phyloP scores from a whole-genome alignment of 2,888 invertebrate genomes.

The Xestia rhomboidea region DNA sequence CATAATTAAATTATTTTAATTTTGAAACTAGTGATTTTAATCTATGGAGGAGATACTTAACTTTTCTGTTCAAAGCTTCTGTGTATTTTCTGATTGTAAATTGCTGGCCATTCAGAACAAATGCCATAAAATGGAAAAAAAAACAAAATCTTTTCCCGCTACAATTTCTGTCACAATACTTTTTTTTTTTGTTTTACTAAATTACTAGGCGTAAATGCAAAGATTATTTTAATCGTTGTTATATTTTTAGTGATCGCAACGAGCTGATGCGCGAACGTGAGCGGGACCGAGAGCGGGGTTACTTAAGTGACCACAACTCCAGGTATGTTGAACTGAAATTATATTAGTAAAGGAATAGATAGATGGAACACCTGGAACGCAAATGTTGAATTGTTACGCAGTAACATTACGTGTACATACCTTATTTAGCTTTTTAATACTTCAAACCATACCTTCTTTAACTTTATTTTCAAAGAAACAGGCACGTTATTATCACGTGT shows the following conservation, averaged over 20 bases:
- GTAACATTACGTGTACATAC: background rate
- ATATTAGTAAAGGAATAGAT: background rate
- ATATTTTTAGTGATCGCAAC: slow-evolving; percentile 93
- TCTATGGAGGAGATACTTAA: background rate
- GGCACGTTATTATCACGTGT: background rate
- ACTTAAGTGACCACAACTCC: slow-evolving; percentile 95
- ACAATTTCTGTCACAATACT: background rate
- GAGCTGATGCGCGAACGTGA: slow-evolving; percentile 95
- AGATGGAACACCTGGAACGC: background rate
- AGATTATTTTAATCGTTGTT: background rate
- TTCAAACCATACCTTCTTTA: background rate
- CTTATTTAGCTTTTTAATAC: background rate
- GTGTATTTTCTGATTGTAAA: background rate
- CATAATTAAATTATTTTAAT: background rate
- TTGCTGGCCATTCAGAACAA: slow-evolving; percentile 6
- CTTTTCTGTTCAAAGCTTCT: background rate
- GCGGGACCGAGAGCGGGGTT: slow-evolving; percentile 91
- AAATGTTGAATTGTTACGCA: background rate
- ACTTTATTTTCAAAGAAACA: background rate
- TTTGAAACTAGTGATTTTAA: background rate
- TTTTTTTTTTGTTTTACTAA: background rate
- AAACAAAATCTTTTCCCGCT: slow-evolving; percentile 8
- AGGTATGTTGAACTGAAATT: slow-evolving; percentile 86
- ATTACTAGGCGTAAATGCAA: background rate
- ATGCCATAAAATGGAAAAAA: background rate